A percentile compares a stretch with the other conserved stretches of the same genome.
phyloP scores from a whole-genome alignment of 2,888 invertebrate genomes.

The Malthinus seriepunctatus region DNA sequence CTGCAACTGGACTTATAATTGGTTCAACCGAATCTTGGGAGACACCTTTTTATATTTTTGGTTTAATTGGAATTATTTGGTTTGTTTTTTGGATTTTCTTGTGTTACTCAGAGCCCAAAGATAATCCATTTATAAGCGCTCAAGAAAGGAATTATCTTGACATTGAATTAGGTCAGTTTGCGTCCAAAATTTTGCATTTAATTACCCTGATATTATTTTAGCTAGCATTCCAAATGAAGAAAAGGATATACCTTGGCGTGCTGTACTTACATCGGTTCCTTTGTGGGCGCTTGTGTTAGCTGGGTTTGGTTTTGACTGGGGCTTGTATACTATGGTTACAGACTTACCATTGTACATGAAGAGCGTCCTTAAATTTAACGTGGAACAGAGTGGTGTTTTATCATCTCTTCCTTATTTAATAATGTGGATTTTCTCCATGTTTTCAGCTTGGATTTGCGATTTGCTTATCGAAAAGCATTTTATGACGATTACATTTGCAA shows the following conservation, averaged over 20 bases:
- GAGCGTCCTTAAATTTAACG: neutral
- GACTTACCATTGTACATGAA: neutral
- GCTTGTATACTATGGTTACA: neutral
- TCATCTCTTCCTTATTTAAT: neutral
- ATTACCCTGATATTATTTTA: neutral
- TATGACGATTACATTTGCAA: neutral
- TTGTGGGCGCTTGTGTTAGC: neutral
- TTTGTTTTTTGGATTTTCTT: conserved; percentile 55
- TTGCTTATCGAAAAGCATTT: neutral
- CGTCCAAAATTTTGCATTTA: neutral
- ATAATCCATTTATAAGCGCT: conserved; percentile 60
- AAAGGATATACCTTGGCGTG: neutral
- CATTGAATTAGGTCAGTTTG: conserved; percentile 16
- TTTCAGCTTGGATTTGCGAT: neutral
- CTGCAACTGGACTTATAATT: conserved; percentile 64
- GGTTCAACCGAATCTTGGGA: conserved; percentile 62
- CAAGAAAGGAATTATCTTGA: conserved; percentile 57
- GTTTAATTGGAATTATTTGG: conserved; percentile 59
- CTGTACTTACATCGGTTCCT: neutral
- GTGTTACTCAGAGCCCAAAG: conserved; percentile 58
- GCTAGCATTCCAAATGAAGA: neutral
- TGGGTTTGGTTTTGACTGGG: neutral
- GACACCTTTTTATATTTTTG: conserved; percentile 62
- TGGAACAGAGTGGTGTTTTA: neutral
- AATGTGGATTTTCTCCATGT: neutral